Base-by-base conservation (phyloP, 2,888 invertebrate species). In the Atrina japonica region DNA sequence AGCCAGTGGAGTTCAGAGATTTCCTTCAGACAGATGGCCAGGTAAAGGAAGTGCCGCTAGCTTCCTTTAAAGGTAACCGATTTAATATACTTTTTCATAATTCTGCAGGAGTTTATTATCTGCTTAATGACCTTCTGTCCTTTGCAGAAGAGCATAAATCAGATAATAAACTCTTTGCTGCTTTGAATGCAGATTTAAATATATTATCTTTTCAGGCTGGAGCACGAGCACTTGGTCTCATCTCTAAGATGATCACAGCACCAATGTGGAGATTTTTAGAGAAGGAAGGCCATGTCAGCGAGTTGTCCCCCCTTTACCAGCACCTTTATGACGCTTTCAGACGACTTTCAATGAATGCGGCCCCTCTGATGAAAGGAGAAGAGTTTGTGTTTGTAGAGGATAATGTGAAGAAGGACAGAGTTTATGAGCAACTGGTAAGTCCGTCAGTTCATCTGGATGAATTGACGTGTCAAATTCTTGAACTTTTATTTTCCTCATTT, bases 81-180 rank as follows among this genome's bases (percentile, higher is more conserved):
- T 73, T 73, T 43, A 73, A 73, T 29, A 65, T 73, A 14, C 55
- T 73, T 21, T 73, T 73, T 56, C 53, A 69, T 35, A 69, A 73
- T 27, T 49, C 47, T 18, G 61, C 66, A 35, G 72, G 60, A 18
- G 49, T 61, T n/a, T 72, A 49, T 58, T 50, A 55, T 53, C 67
- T 60, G n/a, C 29, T 59, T 50, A 29, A 68, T 25, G 59, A 61
- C 52, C 29, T 63, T 18, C 50, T 35, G 6, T 35, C 35, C 5
- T 35, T 35, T 35, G 35, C 35, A 35, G 35, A n/a, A 52, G 41
- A 52, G 27, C 50, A 35, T 35, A 64, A 40, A 18, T 16, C 52
- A 64, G 64, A 64, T 52, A 52, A 53, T 43, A 52, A 43, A 41
- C 52, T 52, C 53, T 64, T 52, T 47, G 27, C 35, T 11, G 5